phyloP scores from a whole-genome alignment of 37 sponge, comb jelly and placozoan species.

The Chondrosia reniformis region DNA sequence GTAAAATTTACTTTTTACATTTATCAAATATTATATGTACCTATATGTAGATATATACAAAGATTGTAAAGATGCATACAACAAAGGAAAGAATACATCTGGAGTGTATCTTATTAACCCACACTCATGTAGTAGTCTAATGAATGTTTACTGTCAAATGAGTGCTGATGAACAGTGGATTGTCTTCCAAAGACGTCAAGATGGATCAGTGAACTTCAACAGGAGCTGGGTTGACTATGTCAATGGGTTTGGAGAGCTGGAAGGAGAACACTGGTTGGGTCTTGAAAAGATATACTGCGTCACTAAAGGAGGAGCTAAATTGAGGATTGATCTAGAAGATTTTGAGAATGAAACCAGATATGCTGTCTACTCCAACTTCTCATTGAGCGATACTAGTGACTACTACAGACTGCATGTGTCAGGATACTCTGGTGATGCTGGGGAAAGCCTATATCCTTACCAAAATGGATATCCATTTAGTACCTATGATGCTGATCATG shows the following conservation, averaged over 20 bases:
- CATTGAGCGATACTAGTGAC: slow-evolving; percentile 7
- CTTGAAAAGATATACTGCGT: slow-evolving; percentile 21
- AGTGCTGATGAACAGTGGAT: slow-evolving; percentile 3
- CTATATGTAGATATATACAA: no score
- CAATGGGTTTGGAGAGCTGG: slow-evolving; percentile 27
- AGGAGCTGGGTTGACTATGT: slow-evolving; percentile 24
- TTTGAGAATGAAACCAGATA: slow-evolving; percentile 4
- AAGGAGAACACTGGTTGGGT: slow-evolving; percentile 32
- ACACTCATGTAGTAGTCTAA: not conserved
- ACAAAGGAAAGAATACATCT: not conserved
- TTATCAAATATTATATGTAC: no score
- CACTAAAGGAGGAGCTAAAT: not conserved
- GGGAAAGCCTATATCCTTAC: not conserved
- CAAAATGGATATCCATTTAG: slow-evolving; percentile 11
- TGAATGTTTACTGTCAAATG: slow-evolving; percentile 22
- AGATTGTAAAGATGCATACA: slow-evolving; percentile 3
- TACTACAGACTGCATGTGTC: slow-evolving; percentile 9
- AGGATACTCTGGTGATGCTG: slow-evolving; percentile 27
- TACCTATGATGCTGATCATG: slow-evolving; percentile 27
- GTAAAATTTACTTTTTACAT: no score
- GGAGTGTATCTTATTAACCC: slow-evolving; percentile 18
- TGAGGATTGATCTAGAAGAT: slow-evolving; percentile 11
- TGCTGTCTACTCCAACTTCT: slow-evolving; percentile 10
- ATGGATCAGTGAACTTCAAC: slow-evolving; percentile 33
- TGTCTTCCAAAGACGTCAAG: slow-evolving; percentile 32